Conservation (phyloP, 2,113 vertebrate genomes). For the Blennius ocellaris region DNA sequence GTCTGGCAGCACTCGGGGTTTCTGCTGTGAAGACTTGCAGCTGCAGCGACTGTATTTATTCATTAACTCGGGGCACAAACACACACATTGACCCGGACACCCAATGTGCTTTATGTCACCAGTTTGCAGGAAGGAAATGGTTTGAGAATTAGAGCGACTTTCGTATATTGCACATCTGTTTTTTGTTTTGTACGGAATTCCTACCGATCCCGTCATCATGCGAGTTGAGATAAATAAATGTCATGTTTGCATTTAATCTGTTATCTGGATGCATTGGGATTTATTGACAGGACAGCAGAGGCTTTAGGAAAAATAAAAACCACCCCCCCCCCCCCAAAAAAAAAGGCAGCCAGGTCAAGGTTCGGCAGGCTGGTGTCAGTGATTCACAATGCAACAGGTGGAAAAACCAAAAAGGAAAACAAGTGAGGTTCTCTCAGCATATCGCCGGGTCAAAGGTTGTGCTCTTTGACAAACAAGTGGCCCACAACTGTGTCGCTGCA, state of each 20-base stretch:
- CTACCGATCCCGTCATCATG: no score
- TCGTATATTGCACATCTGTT: no score
- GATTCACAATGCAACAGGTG: conserved; percentile 41
- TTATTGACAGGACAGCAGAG: neutral
- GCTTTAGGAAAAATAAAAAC: neutral
- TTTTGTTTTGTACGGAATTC: no score
- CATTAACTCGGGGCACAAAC: conserved; percentile 24
- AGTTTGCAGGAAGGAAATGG: no score
- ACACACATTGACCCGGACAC: conserved; percentile 26
- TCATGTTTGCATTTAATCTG: neutral
- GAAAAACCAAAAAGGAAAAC: neutral
- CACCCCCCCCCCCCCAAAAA: no score
- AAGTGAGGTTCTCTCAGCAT: neutral
- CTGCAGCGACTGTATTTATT: conserved; percentile 18
- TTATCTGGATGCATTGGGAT: neutral
- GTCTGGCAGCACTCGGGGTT: neutral
- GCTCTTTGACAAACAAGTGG: neutral
- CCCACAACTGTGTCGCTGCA: neutral
- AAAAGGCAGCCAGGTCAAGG: neutral
- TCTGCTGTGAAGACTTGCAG: conserved; percentile 6
- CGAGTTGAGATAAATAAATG: no score
- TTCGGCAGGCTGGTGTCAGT: neutral
- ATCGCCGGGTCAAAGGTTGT: conserved; percentile 4
- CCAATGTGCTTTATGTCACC: neutral
- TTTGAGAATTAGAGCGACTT: no score